A percentile compares a stretch with the other conserved stretches of the same genome.
Evolutionary conservation across 2,113 vertebrate species (phyloP).

Genomic region (Pelodiscus sinensis): DNA sequence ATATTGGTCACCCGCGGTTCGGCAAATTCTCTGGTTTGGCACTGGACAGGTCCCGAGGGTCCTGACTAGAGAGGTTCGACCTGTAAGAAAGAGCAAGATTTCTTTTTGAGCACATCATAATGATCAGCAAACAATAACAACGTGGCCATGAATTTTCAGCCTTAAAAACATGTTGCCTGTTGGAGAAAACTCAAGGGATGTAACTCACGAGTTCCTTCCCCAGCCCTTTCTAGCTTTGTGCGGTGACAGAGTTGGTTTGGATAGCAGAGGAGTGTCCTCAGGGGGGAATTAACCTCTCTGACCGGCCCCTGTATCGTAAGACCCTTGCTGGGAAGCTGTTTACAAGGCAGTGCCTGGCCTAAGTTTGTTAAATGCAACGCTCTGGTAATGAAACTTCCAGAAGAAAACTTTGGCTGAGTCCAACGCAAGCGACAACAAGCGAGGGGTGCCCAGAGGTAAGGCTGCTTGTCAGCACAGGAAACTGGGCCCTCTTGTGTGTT

Average conservation of each 20-base stretch:
- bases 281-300: rapidly evolving
- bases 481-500: rapidly evolving
- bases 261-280: neutral
- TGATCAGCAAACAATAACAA: neutral
- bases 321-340: neutral
- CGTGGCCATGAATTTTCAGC: rapidly evolving
- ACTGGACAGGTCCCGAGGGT: no score
- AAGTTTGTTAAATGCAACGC: neutral
- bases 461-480: no score
- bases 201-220: neutral
- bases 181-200: neutral
- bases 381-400: no score
- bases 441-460: neutral
- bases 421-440: neutral
- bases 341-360: neutral
- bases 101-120: rapidly evolving
- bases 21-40: no score
- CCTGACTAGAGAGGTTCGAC: no score
- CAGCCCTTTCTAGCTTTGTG: neutral
- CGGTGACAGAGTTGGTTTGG: neutral
- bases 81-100: neutral
- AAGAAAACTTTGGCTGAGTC: no score
- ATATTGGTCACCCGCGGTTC: no score
- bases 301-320: neutral
- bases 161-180: neutral